Evolutionary conservation across 1,140 invertebrate species (phyloP), one percentile per base, ranked within the genome.

Genomic region (Aphidius ervi): DNA sequence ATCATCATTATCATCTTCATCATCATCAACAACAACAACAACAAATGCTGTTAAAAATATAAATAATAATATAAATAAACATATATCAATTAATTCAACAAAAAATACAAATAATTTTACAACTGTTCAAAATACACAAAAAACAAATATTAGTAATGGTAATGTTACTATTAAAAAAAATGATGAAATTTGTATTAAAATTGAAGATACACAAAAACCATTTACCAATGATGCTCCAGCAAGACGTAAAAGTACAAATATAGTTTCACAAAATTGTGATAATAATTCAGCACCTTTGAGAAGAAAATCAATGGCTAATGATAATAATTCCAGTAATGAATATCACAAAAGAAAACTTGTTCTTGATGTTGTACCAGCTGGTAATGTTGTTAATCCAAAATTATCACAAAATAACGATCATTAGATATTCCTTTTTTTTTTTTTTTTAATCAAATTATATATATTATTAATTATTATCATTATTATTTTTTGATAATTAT

Each of bases 221-320:
- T 20, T 6, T 43, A 1, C 0, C 2, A 7, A n/a, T 5, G 71
- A 77, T 9, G 6, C 64, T 47, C 68, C 70, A n/a, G 67, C 65
- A 9, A 63, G 74, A 52, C 72, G 74, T 42, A 77, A 76, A 63
- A 78, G 75, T 65, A 72, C 72, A 52, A 74, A 70, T 59, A 72
- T 69, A 4, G 63, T 71, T 39, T 65, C 68, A 54, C 60, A 68
- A 43, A 6, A 49, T 50, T 47, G 50, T 54, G 61, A 39, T 8
- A 60, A 69, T 5, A 63, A 56, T 23, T 46, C 66, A 6, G 55
- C 63, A 3, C 68, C 66, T 10, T 43, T 73, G 4, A 65, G 72
- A 41, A 62, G 71, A 42, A 74, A 74, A 53, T 74, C 70, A 9
- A 69, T 67, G 67, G 64, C 65, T 6, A 67, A 66, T 49, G 70